Evolutionary conservation across 1,140 invertebrate species (phyloP).

Genomic region (Scaptomyza graminum): DNA sequence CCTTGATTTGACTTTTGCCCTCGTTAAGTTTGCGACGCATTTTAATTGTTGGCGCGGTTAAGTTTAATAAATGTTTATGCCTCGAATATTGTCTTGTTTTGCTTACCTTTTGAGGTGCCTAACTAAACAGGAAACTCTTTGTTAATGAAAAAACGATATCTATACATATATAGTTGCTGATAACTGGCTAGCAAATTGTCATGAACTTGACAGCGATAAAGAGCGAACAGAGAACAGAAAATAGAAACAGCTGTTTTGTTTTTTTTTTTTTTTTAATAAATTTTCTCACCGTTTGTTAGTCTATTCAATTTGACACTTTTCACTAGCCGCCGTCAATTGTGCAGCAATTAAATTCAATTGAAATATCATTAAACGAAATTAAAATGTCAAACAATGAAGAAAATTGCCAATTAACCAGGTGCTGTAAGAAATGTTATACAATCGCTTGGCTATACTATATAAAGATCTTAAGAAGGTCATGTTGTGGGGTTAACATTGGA

Average conservation of each 20-base stretch:
- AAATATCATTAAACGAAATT: constrained; percentile 30
- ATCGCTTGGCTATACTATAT: too few species aligned
- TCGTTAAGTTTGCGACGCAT: too few species aligned
- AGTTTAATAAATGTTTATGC: constrained; percentile 10
- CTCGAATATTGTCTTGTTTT: constrained; percentile 33
- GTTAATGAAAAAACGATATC: constrained; percentile 4
- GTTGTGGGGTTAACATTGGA: constrained; percentile 44
- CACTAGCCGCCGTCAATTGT: constrained; percentile 49
- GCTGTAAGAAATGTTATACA: constrained; percentile 31
- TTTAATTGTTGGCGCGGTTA: background rate
- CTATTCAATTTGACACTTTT: constrained; percentile 67
- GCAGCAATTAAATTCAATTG: constrained; percentile 70
- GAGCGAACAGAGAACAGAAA: background rate
- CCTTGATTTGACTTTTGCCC: background rate
- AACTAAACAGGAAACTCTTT: constrained; percentile 23
- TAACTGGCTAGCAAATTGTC: constrained; percentile 10
- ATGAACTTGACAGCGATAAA: background rate
- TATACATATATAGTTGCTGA: constrained; percentile 11
- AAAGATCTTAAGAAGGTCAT: constrained; percentile 54
- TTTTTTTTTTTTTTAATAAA: constrained; percentile 44
- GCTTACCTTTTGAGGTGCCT: constrained; percentile 20
- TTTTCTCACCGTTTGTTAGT: constrained; percentile 43
- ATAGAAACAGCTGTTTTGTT: constrained; percentile 29
- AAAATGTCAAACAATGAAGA: constrained; percentile 29
- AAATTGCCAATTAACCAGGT: constrained; percentile 50